Percentiles rank a stretch among this genome's conserved stretches.
Conservation (phyloP, 2,797 vertebrate genomes). For the Anguilla marmorata region DNA sequence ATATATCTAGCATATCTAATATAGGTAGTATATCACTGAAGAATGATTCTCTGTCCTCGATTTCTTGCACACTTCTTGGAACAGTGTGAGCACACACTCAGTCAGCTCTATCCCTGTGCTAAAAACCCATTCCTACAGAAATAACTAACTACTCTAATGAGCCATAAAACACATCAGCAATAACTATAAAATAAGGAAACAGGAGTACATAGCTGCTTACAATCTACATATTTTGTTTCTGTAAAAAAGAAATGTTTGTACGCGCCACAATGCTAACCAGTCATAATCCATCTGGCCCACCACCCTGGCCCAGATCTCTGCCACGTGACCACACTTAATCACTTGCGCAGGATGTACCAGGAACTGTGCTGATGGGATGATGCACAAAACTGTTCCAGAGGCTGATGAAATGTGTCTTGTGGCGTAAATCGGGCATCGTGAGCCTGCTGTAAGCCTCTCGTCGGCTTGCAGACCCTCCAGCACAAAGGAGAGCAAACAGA, state of each 20-base stretch:
- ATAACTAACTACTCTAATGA: background rate
- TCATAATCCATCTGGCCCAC: background rate
- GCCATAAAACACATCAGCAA: background rate
- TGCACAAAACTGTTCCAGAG: conserved; percentile 6
- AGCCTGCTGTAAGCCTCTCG: background rate
- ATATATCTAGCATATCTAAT: no score
- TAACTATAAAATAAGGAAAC: background rate
- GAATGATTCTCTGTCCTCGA: background rate
- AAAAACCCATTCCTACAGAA: background rate
- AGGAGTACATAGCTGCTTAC: background rate
- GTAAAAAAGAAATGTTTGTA: background rate
- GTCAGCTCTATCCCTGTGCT: background rate
- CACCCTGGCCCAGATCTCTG: background rate
- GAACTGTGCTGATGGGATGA: conserved; percentile 1
- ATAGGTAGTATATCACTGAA: background rate
- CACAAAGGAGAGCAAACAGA: background rate
- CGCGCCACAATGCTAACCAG: background rate
- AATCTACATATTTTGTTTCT: background rate
- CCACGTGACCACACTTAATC: conserved; percentile 8
- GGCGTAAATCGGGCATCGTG: background rate
- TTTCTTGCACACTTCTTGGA: background rate
- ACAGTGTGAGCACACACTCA: background rate
- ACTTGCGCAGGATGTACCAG: background rate
- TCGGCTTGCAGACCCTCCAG: background rate
- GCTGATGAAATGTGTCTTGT: conserved; percentile 1